Base-by-base conservation (phyloP, 2,797 vertebrate species). In the Cuculus canorus region DNA sequence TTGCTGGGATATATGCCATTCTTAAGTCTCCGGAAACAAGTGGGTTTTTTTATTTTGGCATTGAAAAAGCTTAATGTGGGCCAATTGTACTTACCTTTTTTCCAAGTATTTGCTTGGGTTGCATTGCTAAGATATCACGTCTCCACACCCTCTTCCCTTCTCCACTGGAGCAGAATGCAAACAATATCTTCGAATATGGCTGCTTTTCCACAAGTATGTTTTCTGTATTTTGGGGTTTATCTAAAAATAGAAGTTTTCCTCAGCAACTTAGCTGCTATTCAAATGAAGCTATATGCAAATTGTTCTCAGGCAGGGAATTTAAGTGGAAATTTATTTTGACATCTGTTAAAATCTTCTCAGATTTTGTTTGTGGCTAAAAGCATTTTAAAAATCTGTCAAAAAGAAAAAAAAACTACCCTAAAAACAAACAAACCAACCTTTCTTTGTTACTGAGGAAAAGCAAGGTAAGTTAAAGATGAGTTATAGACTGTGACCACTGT, bases 241-340 rank as follows among this genome's bases (percentile, higher is more conserved):
- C 71, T 48, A 71, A 91, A 86, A 35, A 32, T 39, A 39, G 47
- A 48, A 56, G 5, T 63, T 91, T 81, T 90, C 50, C 37, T 52
- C 63, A 57, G 77, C 48, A 86, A 41, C 27, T 16, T 83, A 90
- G 57, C 70, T 92, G 70, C 83, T 92, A 17, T 92, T 95, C 37
- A 50, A 78, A 82, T 88, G 60, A 90, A 85, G 48, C 14, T 77
- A 7, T 50, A 89, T 60, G 86, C 53, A 79, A 93, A 84, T 86
- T 13, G 1, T 60, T 32, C 73, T 84, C 86, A 24, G 35, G 56
- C 91, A 83, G 59, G 30, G 30, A 96, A 70, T 93, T 86, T 77
- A 80, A 81, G 54, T 69, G 8, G n/a, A 92, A 94, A 92, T 90
- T 86, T 88, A 78, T 95, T 96, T 95, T 96, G 81, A 95, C 64